Evolutionary conservation across 2,113 vertebrate genomes (phyloP).

Genomic region (Sinocyclocheilus anophthalmus): DNA sequence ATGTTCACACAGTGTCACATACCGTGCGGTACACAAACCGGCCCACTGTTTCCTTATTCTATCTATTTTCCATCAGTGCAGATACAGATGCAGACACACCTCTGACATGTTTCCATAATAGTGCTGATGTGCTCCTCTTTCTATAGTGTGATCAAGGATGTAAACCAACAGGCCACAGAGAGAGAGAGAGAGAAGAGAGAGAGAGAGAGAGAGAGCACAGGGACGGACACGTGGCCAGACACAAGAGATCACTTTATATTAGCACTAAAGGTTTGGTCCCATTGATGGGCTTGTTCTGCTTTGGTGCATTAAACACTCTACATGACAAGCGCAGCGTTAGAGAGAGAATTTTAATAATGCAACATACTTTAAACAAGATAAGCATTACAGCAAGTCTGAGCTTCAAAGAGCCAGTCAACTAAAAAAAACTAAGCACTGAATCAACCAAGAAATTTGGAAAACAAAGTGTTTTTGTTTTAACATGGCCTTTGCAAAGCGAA

Average conservation of each 20-base stretch:
- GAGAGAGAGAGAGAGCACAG: not conserved
- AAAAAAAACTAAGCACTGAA: not conserved
- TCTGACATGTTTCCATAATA: slow-evolving; percentile 26
- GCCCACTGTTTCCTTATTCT: slow-evolving; percentile 57
- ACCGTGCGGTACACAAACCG: not conserved
- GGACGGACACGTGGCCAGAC: not conserved
- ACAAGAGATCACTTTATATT: not conserved
- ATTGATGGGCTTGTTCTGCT: not conserved
- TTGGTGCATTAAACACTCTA: not conserved
- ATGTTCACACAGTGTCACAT: not conserved
- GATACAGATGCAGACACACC: not conserved
- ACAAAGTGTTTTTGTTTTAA: slow-evolving; percentile 43
- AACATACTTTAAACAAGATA: slow-evolving; percentile 33
- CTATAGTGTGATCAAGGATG: not conserved
- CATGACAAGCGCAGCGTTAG: not conserved
- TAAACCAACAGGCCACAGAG: not conserved
- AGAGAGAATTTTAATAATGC: slow-evolving; percentile 35
- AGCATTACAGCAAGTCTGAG: not conserved
- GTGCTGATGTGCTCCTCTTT: not conserved
- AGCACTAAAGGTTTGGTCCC: not conserved
- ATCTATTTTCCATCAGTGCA: slow-evolving; percentile 33
- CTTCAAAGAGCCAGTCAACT: slow-evolving; percentile 46
- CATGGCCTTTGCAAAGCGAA: slow-evolving; percentile 12
- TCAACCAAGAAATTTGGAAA: slow-evolving; percentile 43
- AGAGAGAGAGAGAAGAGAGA: not conserved